Evolutionary conservation across 2,113 vertebrate species (phyloP), one percentile per base, ranked within the genome.

Genomic region (Axis porcinus): DNA sequence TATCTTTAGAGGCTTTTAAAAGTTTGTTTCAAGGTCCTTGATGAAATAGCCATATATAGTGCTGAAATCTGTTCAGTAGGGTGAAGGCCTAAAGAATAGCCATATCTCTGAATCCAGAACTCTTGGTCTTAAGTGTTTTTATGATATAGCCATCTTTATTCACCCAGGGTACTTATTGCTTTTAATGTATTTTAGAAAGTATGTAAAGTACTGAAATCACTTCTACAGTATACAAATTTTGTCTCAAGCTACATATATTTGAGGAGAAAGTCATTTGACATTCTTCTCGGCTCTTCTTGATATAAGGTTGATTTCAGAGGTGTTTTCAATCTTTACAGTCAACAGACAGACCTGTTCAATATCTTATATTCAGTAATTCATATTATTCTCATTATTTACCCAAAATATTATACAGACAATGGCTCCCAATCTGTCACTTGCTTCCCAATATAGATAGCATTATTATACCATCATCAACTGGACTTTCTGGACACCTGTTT

Each of bases 1-100:
- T 47, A 91, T 97, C 95, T 96, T 96, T 28, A 93, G 89, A 95
- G 83, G 50, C 79, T 87, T 47, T 95, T 94, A 97, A 97, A 93
- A 67, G 84, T 92, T 52, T 74, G 60, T 97, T 60, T 74, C 84
- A 96, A 95, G 19, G 58, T 60, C 47, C 50, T 78, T 96, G 86
- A 94, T 90, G 64, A 91, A 97, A 94, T 79, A 57, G 6, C 40
- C 55, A 52, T n/a, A 43, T 17, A 7, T 17, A 45, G 93, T 95
- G 50, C 62, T 93, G 79, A 96, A 96, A 96, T 86, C 58, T 58
- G 7, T 89, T 95, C 76, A 88, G 78, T 36, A 74, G 21, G 43
- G 30, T 28, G 21, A 84, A 47, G 43, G 10, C 11, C 79, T 92
- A 57, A 89, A 62, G 64, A 79, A 81, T 40, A 92, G 78, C 70